Percentiles rank a stretch among this genome's conserved stretches.
Evolutionary conservation across 2,113 vertebrate species (phyloP).

Genomic region (Salminus brasiliensis): DNA sequence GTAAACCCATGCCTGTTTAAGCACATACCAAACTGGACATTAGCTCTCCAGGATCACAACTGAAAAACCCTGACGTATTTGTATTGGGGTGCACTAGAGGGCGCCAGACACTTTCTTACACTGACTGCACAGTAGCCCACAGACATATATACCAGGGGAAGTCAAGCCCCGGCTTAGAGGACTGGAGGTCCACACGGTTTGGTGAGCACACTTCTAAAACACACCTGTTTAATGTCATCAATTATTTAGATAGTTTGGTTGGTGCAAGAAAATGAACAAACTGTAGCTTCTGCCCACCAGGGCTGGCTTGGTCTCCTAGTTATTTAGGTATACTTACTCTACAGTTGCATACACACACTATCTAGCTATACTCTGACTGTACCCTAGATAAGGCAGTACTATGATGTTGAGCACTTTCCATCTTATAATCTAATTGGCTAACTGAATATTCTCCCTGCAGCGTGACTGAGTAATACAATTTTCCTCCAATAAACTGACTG

Average conservation of each 20-base stretch:
- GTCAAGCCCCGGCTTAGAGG: not conserved
- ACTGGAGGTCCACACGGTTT: too few species aligned
- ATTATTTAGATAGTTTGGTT: not conserved
- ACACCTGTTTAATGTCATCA: not conserved
- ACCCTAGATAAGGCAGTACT: too few species aligned
- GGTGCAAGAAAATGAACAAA: not conserved
- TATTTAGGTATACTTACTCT: not conserved
- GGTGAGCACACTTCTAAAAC: not conserved
- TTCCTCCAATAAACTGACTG: too few species aligned
- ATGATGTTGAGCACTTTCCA: too few species aligned
- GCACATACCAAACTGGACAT: too few species aligned
- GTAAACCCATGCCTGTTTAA: too few species aligned
- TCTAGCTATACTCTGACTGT: too few species aligned
- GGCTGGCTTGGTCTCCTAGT: not conserved
- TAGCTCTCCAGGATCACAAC: too few species aligned
- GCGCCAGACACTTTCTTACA: not conserved
- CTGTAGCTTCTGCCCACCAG: too few species aligned
- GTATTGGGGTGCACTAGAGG: conserved; percentile 16
- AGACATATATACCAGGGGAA: not conserved
- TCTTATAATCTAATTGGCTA: too few species aligned
- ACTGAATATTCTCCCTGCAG: too few species aligned
- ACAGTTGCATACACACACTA: not conserved
- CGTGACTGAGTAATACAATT: too few species aligned
- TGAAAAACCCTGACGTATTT: not conserved
- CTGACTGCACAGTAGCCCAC: not conserved